phyloP scores from a whole-genome alignment of 2,797 vertebrate species.

The Anguilla obscura region DNA sequence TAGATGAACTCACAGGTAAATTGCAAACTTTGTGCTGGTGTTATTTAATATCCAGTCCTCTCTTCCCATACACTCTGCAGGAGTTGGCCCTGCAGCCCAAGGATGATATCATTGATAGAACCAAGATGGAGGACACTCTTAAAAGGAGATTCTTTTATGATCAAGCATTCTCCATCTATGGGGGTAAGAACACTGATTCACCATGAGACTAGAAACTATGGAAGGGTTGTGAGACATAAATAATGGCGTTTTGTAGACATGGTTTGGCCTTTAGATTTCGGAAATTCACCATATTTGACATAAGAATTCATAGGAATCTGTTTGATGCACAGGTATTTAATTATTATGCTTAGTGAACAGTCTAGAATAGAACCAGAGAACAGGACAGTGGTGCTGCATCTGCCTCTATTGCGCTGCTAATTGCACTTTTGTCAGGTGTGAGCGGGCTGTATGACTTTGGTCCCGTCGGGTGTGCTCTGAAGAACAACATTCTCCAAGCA shows the following conservation, averaged over 20 bases:
- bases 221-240: not conserved
- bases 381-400: not conserved
- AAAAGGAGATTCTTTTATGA: constrained; percentile 98
- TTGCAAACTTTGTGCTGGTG: not conserved
- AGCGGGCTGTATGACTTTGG: constrained; percentile 97
- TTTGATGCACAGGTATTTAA: not conserved
- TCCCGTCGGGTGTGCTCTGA: constrained; percentile 93
- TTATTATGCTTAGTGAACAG: not conserved
- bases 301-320: not conserved
- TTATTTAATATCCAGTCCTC: not conserved
- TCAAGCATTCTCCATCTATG: constrained; percentile 97
- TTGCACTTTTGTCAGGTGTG: constrained; percentile 76
- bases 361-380: not conserved
- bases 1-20: too few species aligned
- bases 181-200: constrained; percentile 72
- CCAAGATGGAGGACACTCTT: constrained; percentile 96
- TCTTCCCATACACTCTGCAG: constrained; percentile 61
- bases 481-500: constrained; percentile 94
- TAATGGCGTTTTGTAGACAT: not conserved
- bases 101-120: constrained; percentile 93
- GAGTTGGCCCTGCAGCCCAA: constrained; percentile 92
- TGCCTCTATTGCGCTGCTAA: not conserved
- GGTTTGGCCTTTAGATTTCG: not conserved
- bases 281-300: not conserved
- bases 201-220: not conserved